Evolutionary conservation across 2,113 vertebrate genomes (phyloP).

Genomic region (Scomber colias): DNA sequence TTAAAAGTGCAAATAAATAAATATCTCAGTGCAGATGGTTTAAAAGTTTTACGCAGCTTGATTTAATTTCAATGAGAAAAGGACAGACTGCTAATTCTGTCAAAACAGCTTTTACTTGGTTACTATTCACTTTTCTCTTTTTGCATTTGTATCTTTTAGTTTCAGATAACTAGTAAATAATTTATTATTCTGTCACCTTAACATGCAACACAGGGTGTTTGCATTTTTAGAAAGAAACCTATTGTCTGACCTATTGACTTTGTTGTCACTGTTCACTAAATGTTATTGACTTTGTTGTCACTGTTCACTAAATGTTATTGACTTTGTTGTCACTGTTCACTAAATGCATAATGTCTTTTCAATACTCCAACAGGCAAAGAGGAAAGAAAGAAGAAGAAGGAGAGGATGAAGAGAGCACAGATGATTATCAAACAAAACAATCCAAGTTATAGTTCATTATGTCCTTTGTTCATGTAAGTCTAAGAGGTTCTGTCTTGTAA

Average conservation of each 20-base stretch:
- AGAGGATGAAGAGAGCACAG: background rate
- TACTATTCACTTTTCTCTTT: background rate
- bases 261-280: background rate
- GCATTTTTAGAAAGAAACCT: background rate
- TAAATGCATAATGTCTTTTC: background rate
- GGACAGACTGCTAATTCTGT: background rate
- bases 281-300: background rate
- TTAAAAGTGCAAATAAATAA: background rate
- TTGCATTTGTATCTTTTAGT: too few species aligned
- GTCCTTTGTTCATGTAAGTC: background rate
- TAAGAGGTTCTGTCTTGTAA: too few species aligned
- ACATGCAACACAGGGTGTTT: background rate
- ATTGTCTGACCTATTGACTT: background rate
- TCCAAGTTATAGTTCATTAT: slow-evolving; percentile 38
- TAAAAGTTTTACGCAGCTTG: background rate
- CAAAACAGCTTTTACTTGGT: background rate
- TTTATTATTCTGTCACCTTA: too few species aligned
- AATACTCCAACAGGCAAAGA: slow-evolving; percentile 53
- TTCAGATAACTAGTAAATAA: too few species aligned
- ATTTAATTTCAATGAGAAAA: background rate
- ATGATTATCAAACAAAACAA: slow-evolving; percentile 28
- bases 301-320: background rate
- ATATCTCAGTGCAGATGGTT: background rate
- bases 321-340: background rate
- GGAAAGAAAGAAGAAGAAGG: slow-evolving; percentile 18